These are phyloP conservation scores for Urocitellus parryii DNA, from an alignment of 2,113 vertebrate genomes.

Conservation along the genomic window DNA sequence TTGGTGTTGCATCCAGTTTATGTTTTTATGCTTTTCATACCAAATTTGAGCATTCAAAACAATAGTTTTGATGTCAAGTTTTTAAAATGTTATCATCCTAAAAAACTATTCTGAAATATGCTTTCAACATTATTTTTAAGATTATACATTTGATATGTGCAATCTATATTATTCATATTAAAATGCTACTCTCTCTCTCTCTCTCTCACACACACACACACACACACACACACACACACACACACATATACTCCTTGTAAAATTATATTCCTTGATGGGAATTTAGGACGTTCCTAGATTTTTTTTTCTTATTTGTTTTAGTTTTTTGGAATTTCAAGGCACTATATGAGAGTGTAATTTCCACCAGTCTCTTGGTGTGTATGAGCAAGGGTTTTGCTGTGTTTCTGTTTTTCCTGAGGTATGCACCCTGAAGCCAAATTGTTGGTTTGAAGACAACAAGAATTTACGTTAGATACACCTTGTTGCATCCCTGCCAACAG, in stretches of 20 bases:
- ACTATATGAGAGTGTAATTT: not conserved
- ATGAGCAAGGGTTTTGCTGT: not conserved
- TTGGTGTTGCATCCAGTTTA: not conserved
- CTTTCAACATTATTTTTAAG: constrained; percentile 6
- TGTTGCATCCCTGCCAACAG: not conserved
- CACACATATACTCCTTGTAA: not conserved
- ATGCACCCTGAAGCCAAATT: not conserved
- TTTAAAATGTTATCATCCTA: not conserved
- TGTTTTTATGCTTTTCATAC: not conserved
- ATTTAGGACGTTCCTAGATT: not conserved
- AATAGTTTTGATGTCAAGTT: not conserved
- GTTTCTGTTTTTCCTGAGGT: not conserved
- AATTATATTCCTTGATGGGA: not conserved
- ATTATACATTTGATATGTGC: not conserved
- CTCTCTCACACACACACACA: too few relatives aligned
- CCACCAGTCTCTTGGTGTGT: not conserved
- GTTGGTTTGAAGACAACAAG: not conserved
- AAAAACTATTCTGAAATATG: constrained; percentile 4
- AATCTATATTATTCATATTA: not conserved
- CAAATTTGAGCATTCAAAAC: not conserved
- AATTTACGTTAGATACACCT: not conserved
- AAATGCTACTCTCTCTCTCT: not conserved
- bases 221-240: not conserved
- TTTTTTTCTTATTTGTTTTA: not conserved
- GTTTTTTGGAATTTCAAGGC: not conserved